Evolutionary conservation across 2,797 vertebrate genomes (phyloP).

Genomic region (Morus bassanus): DNA sequence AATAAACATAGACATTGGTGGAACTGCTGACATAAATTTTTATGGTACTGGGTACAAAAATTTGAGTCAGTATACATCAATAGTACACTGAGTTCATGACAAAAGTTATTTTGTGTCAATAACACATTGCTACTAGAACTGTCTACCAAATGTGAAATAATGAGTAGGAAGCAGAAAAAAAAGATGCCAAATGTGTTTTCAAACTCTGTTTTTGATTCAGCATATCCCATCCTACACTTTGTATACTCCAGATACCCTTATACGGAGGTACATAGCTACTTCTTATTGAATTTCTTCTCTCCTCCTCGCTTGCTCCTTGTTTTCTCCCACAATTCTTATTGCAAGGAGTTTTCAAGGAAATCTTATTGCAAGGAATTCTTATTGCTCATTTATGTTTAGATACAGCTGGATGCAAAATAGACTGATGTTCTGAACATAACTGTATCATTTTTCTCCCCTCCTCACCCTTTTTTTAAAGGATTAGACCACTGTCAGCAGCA

Average conservation of each 20-base stretch:
- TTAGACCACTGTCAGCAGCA: not conserved
- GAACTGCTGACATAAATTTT: not conserved
- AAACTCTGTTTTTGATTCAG: not conserved
- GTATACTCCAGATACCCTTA: not conserved
- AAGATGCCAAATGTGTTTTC: not conserved
- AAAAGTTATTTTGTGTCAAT: not conserved
- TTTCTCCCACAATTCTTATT: not conserved
- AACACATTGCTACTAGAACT: not conserved
- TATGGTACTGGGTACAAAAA: not conserved
- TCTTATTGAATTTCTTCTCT: not conserved
- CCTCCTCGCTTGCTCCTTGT: not conserved
- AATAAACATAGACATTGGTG: not conserved
- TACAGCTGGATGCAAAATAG: not conserved
- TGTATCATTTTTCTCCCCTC: not conserved
- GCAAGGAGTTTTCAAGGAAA: no score
- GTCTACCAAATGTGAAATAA: not conserved
- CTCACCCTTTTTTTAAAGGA: not conserved
- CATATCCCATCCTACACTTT: not conserved
- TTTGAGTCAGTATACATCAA: not conserved
- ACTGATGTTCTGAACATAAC: not conserved
- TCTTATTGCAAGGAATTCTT: no score
- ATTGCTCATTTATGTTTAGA: not conserved
- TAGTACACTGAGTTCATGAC: not conserved
- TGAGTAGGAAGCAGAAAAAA: not conserved
- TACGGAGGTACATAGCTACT: not conserved